Evolutionary conservation across 1,140 invertebrate genomes (phyloP).

Genomic region (Anthonomus grandis): DNA sequence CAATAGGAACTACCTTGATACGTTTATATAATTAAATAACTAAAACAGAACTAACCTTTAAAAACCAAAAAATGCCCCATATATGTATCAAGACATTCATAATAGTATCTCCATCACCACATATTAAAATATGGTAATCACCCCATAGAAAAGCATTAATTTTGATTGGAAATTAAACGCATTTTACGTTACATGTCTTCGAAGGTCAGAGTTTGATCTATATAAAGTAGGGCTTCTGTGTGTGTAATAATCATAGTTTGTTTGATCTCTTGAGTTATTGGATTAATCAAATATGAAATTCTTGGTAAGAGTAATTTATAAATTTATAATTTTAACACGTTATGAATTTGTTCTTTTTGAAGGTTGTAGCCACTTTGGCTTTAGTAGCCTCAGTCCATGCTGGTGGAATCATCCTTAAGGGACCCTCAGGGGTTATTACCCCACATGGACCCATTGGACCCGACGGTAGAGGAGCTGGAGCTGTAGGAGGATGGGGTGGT

Average conservation of each 20-base stretch:
- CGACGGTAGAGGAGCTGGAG: conserved; percentile 24
- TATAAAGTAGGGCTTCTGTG: conserved; percentile 22
- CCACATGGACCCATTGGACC: conserved; percentile 32
- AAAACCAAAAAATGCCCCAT: too few species aligned
- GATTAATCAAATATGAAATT: conserved; percentile 25
- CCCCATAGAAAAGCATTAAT: conserved; percentile 18
- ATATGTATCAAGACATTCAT: too few species aligned
- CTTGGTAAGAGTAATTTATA: too few species aligned
- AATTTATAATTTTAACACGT: too few species aligned
- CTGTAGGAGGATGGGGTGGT: too few species aligned
- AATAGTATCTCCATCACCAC: too few species aligned
- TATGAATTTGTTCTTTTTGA: too few species aligned
- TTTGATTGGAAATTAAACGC: conserved; percentile 26
- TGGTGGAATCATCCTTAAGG: conserved; percentile 23
- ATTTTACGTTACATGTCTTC: conserved; percentile 27
- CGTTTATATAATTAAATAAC: too few species aligned
- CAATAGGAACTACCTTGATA: too few species aligned
- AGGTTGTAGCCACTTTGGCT: conserved; percentile 29
- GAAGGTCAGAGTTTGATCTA: conserved; percentile 28
- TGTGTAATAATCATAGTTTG: conserved; percentile 25
- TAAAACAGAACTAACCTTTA: too few species aligned
- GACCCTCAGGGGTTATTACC: conserved; percentile 30
- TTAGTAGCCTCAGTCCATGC: conserved; percentile 16
- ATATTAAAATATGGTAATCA: conserved; percentile 32
- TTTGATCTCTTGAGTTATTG: conserved; percentile 12